Percentiles rank a stretch among this genome's conserved stretches.
phyloP scores from a whole-genome alignment of 2,113 vertebrate species.

The Prolemur simus region DNA sequence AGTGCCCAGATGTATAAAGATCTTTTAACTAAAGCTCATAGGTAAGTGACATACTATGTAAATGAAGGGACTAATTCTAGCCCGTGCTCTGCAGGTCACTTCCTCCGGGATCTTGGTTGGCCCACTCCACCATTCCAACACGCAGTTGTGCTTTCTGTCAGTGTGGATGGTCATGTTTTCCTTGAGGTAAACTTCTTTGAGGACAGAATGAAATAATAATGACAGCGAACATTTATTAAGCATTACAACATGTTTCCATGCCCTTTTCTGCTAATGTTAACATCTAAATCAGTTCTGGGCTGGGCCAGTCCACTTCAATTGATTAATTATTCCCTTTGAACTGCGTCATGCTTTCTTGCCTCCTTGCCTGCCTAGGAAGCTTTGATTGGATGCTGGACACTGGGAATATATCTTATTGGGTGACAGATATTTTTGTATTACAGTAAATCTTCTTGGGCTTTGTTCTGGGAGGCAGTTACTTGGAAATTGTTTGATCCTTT shows the following conservation, averaged over 20 bases:
- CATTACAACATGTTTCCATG: rapidly evolving
- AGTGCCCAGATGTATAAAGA: background rate
- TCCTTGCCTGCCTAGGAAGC: background rate
- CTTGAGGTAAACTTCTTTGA: background rate
- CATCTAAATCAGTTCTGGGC: background rate
- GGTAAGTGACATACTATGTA: background rate
- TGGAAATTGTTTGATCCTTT: background rate
- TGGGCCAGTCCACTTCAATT: background rate
- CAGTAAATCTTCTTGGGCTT: background rate
- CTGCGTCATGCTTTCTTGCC: background rate
- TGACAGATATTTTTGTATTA: background rate
- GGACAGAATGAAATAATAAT: background rate
- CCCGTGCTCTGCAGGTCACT: background rate
- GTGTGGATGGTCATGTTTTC: background rate
- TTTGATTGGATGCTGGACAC: background rate
- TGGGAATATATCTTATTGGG: background rate
- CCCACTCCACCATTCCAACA: background rate
- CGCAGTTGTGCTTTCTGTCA: background rate
- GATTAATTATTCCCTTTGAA: background rate
- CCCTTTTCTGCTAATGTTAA: background rate
- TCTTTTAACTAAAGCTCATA: background rate
- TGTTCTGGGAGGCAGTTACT: background rate
- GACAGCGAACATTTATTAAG: background rate
- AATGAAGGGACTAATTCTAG: background rate
- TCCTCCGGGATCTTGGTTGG: background rate